Base-by-base conservation (phyloP, 2,888 invertebrate genomes). In the Caenorhabditis drosophilae region DNA sequence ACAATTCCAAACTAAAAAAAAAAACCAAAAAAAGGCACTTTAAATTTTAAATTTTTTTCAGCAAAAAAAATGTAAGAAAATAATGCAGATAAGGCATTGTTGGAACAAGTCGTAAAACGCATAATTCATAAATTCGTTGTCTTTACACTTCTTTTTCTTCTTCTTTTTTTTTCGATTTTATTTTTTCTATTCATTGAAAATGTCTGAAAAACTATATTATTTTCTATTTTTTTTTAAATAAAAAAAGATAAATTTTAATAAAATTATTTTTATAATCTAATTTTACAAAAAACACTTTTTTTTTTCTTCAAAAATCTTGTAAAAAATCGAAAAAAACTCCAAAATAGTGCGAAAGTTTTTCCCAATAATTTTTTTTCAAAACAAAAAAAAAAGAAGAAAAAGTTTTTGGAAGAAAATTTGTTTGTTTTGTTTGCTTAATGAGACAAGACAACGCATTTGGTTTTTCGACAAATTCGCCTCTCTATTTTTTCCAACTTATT, bases 51-150 rank as follows among this genome's bases (percentile, higher is more conserved):
- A n/a, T n/a, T n/a, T n/a, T n/a, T n/a, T n/a, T n/a, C n/a, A n/a
- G n/a, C n/a, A n/a, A n/a, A n/a, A n/a, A n/a, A n/a, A 52, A 58
- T 58, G 58, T 58, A 58, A 58, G 58, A 58, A 52, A 59, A 59
- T 53, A 59, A 53, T 59, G 59, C 59, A 53, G 59, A 59, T 59
- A 59, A 59, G 59, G 46, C 41, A 20, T 15, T 42, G 40, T 26
- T 44, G 52, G 31, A 31, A 53, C 48, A 45, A 47, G 49, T 53
- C 59, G 59, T 59, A 59, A 53, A 59, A 59, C 59, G 48, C 59
- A 59, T 59, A 59, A 59, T 59, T 59, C 59, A 59, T 59, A 48
- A 53, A 31, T 53, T 59, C 53, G 48, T 52, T 53, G 47, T 48
- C 59, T 59, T 20, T 34, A 7, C 22, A 18, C 18, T 15, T 38